Evolutionary conservation across 2,797 vertebrate genomes (phyloP).

Genomic region (Babyrousa celebensis): DNA sequence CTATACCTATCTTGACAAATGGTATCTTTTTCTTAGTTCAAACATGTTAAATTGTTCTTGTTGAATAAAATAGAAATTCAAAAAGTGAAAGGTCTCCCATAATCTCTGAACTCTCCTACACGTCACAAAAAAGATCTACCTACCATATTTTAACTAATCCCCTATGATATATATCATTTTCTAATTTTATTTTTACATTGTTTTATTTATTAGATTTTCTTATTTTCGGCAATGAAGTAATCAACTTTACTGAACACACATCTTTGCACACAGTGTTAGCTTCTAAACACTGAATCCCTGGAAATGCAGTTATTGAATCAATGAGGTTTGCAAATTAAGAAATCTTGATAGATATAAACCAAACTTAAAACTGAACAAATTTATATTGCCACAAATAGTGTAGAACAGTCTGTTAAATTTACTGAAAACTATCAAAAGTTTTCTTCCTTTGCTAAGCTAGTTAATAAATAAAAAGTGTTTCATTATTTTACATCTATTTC

Average conservation of each 20-base stretch:
- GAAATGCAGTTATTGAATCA: neutral
- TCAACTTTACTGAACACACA: neutral
- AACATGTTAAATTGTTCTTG: neutral
- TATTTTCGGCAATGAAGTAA: neutral
- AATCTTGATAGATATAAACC: neutral
- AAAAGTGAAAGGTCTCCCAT: neutral
- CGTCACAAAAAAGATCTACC: neutral
- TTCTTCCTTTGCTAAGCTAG: neutral
- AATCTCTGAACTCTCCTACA: neutral
- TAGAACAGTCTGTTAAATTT: neutral
- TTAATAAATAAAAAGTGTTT: neutral
- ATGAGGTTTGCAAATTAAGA: neutral
- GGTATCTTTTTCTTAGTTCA: conserved; percentile 37
- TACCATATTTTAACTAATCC: neutral
- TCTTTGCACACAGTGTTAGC: neutral
- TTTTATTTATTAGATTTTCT: neutral
- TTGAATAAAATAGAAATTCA: conserved; percentile 19
- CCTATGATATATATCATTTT: neutral
- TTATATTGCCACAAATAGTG: neutral
- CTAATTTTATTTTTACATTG: neutral
- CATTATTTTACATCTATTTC: neutral
- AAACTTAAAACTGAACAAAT: conserved; percentile 38
- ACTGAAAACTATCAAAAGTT: neutral
- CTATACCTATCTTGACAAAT: neutral
- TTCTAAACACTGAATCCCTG: neutral